Percentiles rank a stretch among this genome's conserved stretches.
These are phyloP conservation scores for Andrena haemorrhoa DNA, from an alignment of 2,888 invertebrate genomes.

Conservation along the genomic window DNA sequence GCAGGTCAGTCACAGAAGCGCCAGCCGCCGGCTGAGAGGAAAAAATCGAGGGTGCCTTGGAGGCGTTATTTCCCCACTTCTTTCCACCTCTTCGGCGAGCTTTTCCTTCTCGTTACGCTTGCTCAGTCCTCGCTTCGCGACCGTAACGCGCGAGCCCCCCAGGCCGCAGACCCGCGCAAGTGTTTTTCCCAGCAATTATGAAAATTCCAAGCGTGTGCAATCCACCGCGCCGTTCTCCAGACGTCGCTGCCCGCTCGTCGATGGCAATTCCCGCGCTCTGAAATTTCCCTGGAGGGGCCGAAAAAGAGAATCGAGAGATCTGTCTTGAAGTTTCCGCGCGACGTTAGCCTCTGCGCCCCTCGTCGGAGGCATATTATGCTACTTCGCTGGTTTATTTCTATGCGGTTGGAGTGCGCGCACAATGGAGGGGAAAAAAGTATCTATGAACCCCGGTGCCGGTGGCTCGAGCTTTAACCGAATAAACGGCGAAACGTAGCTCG, in stretches of 20 bases:
- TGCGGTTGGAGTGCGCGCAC: background rate
- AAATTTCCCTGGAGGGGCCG: constrained; percentile 66
- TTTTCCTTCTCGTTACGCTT: constrained; percentile 7
- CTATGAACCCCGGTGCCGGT: background rate
- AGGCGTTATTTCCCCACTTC: background rate
- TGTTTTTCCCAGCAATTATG: constrained; percentile 24
- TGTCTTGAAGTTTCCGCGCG: constrained; percentile 9
- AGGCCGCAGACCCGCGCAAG: background rate
- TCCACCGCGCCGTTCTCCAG: background rate
- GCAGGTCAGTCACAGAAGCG: constrained; percentile 27
- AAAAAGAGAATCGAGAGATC: constrained; percentile 36
- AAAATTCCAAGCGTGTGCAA: constrained; percentile 16
- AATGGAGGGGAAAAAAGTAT: background rate
- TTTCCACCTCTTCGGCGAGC: background rate
- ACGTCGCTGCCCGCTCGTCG: background rate
- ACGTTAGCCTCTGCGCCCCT: background rate
- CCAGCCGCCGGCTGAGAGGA: background rate
- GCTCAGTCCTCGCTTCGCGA: constrained; percentile 13
- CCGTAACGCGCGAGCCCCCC: background rate
- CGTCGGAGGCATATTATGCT: background rate
- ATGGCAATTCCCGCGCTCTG: constrained; percentile 23
- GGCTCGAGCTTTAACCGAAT: constrained; percentile 14
- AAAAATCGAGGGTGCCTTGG: background rate
- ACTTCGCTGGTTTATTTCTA: background rate
- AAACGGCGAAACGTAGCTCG: background rate